Evolutionary conservation across 1,140 invertebrate species (phyloP).

Genomic region (Aleiodes sp.): DNA sequence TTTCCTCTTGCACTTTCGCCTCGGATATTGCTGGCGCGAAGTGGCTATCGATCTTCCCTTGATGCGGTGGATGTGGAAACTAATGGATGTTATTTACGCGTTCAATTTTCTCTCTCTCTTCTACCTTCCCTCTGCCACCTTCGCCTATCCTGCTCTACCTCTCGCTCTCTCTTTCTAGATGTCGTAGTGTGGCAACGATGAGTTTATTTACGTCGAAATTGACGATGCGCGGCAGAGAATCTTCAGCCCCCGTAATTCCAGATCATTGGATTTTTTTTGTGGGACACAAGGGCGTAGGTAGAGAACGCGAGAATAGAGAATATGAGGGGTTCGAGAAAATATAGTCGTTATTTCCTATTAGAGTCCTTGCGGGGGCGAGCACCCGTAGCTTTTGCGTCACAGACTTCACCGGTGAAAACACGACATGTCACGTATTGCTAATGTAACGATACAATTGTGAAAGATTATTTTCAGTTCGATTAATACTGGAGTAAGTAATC

Average conservation of each 20-base stretch:
- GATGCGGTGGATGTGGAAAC: slow-evolving; percentile 12
- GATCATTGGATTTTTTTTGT: slow-evolving; percentile 22
- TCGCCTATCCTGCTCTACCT: background rate
- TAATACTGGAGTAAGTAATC: too few relatives aligned
- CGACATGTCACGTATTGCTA: background rate
- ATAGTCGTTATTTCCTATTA: slow-evolving; percentile 5
- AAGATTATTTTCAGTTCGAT: too few relatives aligned
- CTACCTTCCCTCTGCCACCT: background rate
- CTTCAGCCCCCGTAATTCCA: background rate
- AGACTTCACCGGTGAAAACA: background rate
- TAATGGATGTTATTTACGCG: slow-evolving; percentile 31
- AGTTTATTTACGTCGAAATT: slow-evolving; percentile 18
- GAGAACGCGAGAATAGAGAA: background rate
- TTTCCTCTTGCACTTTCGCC: background rate
- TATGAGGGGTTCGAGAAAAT: background rate
- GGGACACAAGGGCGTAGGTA: background rate
- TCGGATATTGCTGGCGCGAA: slow-evolving; percentile 1
- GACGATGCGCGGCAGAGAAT: background rate
- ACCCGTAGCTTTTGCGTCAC: background rate
- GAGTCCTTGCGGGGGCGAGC: background rate
- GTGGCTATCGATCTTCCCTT: slow-evolving; percentile 21
- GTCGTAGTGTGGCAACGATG: background rate
- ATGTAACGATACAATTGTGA: background rate
- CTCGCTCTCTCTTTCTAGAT: background rate
- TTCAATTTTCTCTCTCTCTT: background rate